phyloP scores from a whole-genome alignment of 1,140 invertebrate genomes.

The Brachionus rotundiformis region DNA sequence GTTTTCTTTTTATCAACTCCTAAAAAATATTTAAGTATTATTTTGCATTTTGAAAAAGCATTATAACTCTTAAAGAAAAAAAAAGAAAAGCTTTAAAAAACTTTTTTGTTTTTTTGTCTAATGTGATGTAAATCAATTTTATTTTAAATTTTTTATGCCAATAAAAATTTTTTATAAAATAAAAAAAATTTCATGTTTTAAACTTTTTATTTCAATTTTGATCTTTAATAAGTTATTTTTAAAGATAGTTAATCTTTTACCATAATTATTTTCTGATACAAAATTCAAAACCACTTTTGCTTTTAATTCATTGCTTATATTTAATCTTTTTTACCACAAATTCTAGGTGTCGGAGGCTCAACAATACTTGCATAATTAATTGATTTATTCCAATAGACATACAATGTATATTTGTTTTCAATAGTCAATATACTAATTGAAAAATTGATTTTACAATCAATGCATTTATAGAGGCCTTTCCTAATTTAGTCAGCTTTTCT shows the following conservation, averaged over 20 bases:
- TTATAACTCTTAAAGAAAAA: no score
- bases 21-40: neutral
- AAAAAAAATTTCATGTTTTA: neutral
- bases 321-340: neutral
- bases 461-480: neutral
- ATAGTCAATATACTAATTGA: neutral
- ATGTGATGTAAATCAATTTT: no score
- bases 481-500: neutral
- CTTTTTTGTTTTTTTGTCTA: no score
- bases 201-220: no score
- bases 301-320: neutral
- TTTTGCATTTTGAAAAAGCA: neutral
- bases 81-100: no score
- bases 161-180: no score
- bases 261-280: neutral
- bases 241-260: no score
- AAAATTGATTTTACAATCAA: neutral
- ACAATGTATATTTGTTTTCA: neutral
- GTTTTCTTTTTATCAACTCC: neutral
- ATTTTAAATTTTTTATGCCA: no score
- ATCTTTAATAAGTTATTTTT: no score
- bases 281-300: neutral
- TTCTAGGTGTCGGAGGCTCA: neutral
- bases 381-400: neutral
- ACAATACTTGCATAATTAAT: neutral